These are phyloP conservation scores for Neostethus bicornis DNA, from an alignment of 2,797 vertebrate species.

Conservation along the genomic window DNA sequence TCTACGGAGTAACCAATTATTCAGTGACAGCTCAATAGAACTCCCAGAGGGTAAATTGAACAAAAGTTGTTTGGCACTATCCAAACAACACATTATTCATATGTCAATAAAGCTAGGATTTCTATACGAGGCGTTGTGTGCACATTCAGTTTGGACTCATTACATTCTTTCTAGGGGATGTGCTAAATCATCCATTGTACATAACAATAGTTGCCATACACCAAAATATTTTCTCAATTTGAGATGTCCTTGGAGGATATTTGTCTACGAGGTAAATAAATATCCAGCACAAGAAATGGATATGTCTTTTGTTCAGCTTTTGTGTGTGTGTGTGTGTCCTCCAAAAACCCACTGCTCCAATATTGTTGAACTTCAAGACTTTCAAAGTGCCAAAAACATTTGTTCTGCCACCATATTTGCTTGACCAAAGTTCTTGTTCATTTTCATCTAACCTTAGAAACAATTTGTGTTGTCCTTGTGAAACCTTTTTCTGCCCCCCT, in stretches of 20 bases:
- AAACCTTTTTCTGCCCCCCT: slow-evolving; percentile 10
- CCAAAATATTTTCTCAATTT: slow-evolving; percentile 27
- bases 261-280: slow-evolving; percentile 39
- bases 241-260: slow-evolving; percentile 41
- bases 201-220: slow-evolving; percentile 28
- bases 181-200: slow-evolving; percentile 19
- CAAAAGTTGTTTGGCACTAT: slow-evolving; percentile 38
- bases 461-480: slow-evolving; percentile 14
- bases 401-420: slow-evolving; percentile 8
- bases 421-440: slow-evolving; percentile 13
- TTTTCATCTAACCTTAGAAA: slow-evolving; percentile 26
- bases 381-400: slow-evolving; percentile 14
- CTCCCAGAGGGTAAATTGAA: slow-evolving; percentile 29
- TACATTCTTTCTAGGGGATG: slow-evolving; percentile 14
- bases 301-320: slow-evolving; percentile 4
- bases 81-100: slow-evolving; percentile 19
- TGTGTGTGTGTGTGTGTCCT: slow-evolving; percentile 23
- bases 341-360: slow-evolving; percentile 13
- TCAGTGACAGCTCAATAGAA: slow-evolving; percentile 32
- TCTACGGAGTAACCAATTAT: slow-evolving; percentile 35
- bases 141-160: slow-evolving; percentile 4
- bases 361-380: slow-evolving; percentile 34
- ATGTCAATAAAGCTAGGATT: slow-evolving; percentile 30
- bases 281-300: slow-evolving; percentile 30
- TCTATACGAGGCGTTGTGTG: slow-evolving; percentile 11